A percentile compares a stretch with the other conserved stretches of the same genome.
Evolutionary conservation across 2,797 vertebrate species (phyloP).

Genomic region (Sebastes steindachneri): DNA sequence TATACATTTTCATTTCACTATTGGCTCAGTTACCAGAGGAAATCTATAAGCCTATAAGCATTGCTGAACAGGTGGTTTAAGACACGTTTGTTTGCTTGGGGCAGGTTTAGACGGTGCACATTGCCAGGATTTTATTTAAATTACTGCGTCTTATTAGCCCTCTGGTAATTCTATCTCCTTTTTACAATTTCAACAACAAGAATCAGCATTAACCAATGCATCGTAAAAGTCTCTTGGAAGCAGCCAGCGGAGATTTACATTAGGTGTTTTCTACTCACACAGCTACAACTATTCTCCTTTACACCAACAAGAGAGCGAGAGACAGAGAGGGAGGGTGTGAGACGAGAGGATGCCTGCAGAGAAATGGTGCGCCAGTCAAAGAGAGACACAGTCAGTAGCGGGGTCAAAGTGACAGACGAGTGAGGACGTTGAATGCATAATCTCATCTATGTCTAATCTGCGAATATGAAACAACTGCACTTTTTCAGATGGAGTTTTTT

Average conservation of each 20-base stretch:
- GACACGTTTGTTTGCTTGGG: not conserved
- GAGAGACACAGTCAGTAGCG: conserved; percentile 15
- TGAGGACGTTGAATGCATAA: conserved; percentile 22
- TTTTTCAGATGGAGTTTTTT: not conserved
- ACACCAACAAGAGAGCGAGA: not conserved
- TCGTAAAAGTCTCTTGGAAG: not conserved
- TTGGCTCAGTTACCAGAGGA: not conserved
- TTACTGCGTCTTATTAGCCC: not conserved
- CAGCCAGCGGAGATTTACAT: not conserved
- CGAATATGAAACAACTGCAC: not conserved
- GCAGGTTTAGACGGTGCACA: not conserved
- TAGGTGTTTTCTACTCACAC: not conserved
- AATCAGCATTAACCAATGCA: not conserved
- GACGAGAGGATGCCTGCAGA: conserved; percentile 31
- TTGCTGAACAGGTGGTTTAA: not conserved
- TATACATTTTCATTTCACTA: not conserved
- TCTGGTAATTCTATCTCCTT: not conserved
- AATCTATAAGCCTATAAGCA: not conserved
- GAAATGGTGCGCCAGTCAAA: conserved; percentile 21
- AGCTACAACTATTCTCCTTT: conserved; percentile 7
- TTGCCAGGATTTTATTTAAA: not conserved
- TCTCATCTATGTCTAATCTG: not conserved
- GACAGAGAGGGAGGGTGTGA: not conserved
- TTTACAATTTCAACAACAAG: not conserved
- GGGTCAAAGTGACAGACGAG: conserved; percentile 26